phyloP scores from a whole-genome alignment of 2,797 vertebrate species.

The Anabacerthia variegaticeps region DNA sequence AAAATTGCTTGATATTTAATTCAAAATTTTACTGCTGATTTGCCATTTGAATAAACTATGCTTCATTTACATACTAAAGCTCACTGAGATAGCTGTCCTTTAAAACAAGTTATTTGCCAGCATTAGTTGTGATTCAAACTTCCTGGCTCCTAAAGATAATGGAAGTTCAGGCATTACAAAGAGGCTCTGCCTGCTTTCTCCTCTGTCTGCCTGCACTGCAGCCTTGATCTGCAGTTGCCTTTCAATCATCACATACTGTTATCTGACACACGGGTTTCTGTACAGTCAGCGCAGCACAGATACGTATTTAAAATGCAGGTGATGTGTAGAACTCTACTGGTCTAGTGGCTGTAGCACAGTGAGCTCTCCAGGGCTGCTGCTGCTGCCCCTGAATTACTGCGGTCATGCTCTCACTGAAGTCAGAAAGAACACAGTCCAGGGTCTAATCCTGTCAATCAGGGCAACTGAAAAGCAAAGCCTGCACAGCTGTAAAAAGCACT shows the following conservation, averaged over 20 bases:
- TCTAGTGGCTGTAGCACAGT: neutral
- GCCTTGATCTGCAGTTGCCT: neutral
- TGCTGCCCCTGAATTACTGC: neutral
- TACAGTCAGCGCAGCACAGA: neutral
- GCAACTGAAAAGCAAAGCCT: neutral
- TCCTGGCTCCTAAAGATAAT: neutral
- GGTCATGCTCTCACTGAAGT: neutral
- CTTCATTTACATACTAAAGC: neutral
- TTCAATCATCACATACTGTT: neutral
- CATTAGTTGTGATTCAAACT: neutral
- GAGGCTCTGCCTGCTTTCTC: neutral
- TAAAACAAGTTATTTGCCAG: neutral
- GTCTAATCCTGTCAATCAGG: neutral
- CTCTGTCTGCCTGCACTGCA: neutral
- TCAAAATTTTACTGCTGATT: neutral
- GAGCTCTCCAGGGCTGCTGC: neutral
- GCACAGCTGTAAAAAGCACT: neutral
- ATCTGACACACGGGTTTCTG: neutral
- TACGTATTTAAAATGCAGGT: neutral
- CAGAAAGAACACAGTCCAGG: neutral
- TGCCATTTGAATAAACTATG: neutral
- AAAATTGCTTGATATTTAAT: neutral
- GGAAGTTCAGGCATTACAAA: neutral
- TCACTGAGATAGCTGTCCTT: neutral
- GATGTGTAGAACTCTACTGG: neutral